Conservation (phyloP, 2,113 vertebrate genomes). For the Phyllopteryx taeniolatus region DNA sequence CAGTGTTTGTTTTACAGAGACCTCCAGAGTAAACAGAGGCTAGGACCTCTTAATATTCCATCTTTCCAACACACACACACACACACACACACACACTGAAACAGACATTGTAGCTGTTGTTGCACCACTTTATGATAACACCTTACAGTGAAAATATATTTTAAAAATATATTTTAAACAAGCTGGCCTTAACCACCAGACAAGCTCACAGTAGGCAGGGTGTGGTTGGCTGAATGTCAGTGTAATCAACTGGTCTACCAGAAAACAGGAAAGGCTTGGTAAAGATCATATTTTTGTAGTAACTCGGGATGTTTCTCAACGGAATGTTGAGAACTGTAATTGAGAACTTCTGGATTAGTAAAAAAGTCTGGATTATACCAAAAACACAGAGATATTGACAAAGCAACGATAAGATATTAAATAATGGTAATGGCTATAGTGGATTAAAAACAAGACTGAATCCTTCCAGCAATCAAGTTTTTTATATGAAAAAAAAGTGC, state of each 20-base stretch:
- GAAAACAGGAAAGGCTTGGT: neutral
- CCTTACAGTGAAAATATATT: slow-evolving; percentile 9
- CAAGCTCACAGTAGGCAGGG: slow-evolving; percentile 11
- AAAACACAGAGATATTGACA: neutral
- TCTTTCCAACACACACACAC: neutral
- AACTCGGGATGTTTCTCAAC: neutral
- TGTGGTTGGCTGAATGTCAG: slow-evolving; percentile 29
- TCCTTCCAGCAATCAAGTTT: neutral
- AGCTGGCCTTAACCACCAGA: slow-evolving; percentile 12
- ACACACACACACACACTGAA: neutral
- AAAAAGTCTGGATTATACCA: neutral
- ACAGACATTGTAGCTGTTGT: slow-evolving; percentile 5
- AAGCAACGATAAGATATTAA: neutral
- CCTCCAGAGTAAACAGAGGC: slow-evolving; percentile 19
- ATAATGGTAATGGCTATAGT: neutral
- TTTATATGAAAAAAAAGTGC: neutral
- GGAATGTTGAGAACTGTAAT: slow-evolving; percentile 2
- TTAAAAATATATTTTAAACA: slow-evolving; percentile 18
- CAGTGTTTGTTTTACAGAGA: slow-evolving; percentile 36
- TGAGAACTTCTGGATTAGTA: neutral
- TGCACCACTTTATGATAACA: slow-evolving; percentile 18
- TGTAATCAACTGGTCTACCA: slow-evolving; percentile 26
- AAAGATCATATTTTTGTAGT: slow-evolving; percentile 5
- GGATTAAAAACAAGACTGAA: neutral
- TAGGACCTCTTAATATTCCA: slow-evolving; percentile 23